These are phyloP conservation scores for Thalassophryne amazonica DNA, from an alignment of 2,797 vertebrate species.

Conservation along the genomic window DNA sequence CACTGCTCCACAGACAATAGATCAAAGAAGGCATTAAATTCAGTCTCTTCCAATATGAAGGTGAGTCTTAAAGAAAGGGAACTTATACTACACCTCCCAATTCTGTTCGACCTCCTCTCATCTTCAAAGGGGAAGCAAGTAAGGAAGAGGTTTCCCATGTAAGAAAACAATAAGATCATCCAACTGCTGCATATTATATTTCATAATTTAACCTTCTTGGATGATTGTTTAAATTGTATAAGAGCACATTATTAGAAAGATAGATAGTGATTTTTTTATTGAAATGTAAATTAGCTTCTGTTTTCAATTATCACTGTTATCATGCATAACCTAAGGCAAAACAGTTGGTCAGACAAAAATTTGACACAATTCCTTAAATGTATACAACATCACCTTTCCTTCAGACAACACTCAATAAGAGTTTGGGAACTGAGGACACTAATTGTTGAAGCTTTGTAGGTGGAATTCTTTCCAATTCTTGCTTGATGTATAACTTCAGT, in stretches of 20 bases:
- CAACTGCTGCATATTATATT: conserved; percentile 59
- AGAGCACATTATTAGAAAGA: conserved; percentile 71
- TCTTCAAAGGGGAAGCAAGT: conserved; percentile 53
- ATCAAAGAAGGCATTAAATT: conserved; percentile 50
- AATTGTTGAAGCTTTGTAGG: too few species aligned
- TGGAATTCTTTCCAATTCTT: too few species aligned
- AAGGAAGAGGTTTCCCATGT: conserved; percentile 43
- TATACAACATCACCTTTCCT: too few species aligned
- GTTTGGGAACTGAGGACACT: too few species aligned
- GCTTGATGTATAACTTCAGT: too few species aligned
- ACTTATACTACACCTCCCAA: conserved; percentile 49
- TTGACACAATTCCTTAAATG: too few species aligned
- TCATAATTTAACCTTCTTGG: conserved; percentile 72
- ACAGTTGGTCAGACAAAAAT: too few species aligned
- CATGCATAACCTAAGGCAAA: conserved; percentile 49
- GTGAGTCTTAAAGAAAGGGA: conserved; percentile 37
- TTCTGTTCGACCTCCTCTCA: conserved; percentile 26
- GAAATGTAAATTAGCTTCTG: conserved; percentile 77
- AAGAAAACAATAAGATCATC: conserved; percentile 52
- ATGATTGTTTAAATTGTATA: conserved; percentile 76
- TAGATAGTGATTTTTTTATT: conserved; percentile 76
- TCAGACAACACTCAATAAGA: too few species aligned
- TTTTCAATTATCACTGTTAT: conserved; percentile 66
- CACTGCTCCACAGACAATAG: conserved; percentile 37
- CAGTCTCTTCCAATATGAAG: conserved; percentile 43